phyloP scores from a whole-genome alignment of 2,113 vertebrate genomes.

The Heliornis fulica region DNA sequence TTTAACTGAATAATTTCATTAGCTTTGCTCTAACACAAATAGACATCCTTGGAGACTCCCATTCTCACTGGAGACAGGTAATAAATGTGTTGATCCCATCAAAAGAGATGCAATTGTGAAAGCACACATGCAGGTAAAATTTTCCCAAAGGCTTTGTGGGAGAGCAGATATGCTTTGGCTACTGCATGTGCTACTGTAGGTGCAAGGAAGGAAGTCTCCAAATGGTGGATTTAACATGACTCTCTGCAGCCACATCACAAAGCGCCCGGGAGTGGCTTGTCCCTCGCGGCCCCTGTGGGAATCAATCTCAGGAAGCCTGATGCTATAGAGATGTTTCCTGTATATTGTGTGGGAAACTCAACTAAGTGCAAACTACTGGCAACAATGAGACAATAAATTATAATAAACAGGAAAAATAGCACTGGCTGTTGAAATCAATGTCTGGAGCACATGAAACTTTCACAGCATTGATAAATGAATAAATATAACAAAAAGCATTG shows the following conservation, averaged over 20 bases:
- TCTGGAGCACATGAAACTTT: constrained; percentile 69
- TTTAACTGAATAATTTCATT: constrained; percentile 12
- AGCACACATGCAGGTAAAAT: constrained; percentile 15
- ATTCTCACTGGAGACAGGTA: constrained; percentile 32
- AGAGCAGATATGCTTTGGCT: constrained; percentile 51
- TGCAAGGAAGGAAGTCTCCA: constrained; percentile 80
- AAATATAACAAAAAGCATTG: constrained; percentile 72
- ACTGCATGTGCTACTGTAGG: not conserved
- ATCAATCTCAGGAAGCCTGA: constrained; percentile 84
- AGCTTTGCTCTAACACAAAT: constrained; percentile 30
- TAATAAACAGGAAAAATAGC: constrained; percentile 86
- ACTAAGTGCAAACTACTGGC: constrained; percentile 72
- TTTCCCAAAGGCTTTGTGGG: constrained; percentile 65
- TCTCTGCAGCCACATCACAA: constrained; percentile 71
- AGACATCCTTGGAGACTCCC: constrained; percentile 2
- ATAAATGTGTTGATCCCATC: constrained; percentile 52
- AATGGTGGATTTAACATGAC: constrained; percentile 47
- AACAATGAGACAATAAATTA: constrained; percentile 87
- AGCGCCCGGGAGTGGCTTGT: constrained; percentile 68
- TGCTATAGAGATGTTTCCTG: constrained; percentile 81
- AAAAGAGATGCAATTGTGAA: constrained; percentile 53
- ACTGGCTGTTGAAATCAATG: constrained; percentile 78
- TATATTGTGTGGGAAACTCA: constrained; percentile 81
- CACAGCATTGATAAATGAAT: constrained; percentile 75
- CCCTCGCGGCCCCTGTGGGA: constrained; percentile 72